These are phyloP conservation scores for Branchinecta lynchi DNA, from an alignment of 1,140 invertebrate genomes.

Conservation along the genomic window DNA sequence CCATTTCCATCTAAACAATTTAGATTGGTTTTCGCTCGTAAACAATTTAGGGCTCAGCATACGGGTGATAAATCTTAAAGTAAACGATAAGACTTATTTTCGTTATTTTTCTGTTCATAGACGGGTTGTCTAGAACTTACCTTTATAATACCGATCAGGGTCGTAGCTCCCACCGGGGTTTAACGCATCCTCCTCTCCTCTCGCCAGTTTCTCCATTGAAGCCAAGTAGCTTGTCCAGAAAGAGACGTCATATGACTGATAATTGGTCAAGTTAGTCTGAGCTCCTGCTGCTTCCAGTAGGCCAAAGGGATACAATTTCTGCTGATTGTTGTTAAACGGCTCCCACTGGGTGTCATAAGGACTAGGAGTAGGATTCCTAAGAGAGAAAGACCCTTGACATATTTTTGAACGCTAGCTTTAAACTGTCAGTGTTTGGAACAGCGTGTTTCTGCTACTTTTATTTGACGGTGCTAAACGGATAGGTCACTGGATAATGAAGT, in stretches of 20 bases:
- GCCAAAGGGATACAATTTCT: constrained; percentile 16
- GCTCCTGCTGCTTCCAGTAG: neutral
- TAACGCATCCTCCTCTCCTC: constrained; percentile 17
- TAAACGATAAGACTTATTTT: too few species aligned
- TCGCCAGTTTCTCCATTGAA: constrained; percentile 16
- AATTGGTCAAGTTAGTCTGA: constrained; percentile 13
- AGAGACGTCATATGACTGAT: constrained; percentile 17
- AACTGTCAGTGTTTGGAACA: too few species aligned
- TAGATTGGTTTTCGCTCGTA: too few species aligned
- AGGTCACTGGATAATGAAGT: too few species aligned
- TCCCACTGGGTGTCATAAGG: constrained; percentile 28
- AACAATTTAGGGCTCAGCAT: too few species aligned
- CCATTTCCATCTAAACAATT: too few species aligned
- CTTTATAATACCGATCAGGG: constrained; percentile 1
- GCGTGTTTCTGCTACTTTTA: too few species aligned
- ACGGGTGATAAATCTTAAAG: too few species aligned
- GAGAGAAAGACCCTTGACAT: constrained; percentile 15
- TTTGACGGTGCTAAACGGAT: too few species aligned
- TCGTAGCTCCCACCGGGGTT: constrained; percentile 13
- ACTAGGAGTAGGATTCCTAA: constrained; percentile 37
- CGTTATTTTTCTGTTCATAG: too few species aligned
- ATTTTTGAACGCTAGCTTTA: too few species aligned
- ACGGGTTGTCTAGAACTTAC: neutral
- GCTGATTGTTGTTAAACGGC: constrained; percentile 14
- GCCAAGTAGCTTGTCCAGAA: constrained; percentile 19